Evolutionary conservation across 2,113 vertebrate genomes (phyloP).

Genomic region (Burhinus oedicnemus): DNA sequence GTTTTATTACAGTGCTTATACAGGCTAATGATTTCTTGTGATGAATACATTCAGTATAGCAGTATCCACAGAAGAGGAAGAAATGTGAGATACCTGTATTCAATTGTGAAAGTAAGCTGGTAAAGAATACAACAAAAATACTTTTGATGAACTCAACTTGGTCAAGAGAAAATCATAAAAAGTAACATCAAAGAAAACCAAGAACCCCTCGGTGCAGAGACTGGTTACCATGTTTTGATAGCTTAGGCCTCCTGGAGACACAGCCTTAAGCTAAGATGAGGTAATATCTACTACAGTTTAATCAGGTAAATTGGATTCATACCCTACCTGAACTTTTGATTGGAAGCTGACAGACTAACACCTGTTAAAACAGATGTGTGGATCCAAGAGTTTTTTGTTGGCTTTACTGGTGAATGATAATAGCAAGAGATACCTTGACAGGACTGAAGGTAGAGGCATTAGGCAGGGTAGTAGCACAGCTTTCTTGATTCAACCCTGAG

Average conservation of each 20-base stretch:
- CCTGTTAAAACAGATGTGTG: constrained; percentile 33
- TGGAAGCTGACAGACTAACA: constrained; percentile 56
- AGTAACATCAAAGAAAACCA: constrained; percentile 3
- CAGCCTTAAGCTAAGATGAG: constrained; percentile 45
- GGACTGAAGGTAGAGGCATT: constrained; percentile 65
- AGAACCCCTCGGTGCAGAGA: background rate
- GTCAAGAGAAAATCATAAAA: background rate
- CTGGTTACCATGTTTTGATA: background rate
- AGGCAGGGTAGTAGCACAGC: constrained; percentile 64
- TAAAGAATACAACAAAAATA: background rate
- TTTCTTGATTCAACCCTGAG: constrained; percentile 68
- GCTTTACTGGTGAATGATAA: constrained; percentile 46
- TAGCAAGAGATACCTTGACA: constrained; percentile 72
- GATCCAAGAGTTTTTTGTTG: constrained; percentile 42
- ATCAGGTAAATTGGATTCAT: constrained; percentile 6
- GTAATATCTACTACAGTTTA: background rate
- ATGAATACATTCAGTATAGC: background rate
- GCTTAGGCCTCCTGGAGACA: background rate
- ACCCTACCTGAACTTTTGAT: constrained; percentile 69
- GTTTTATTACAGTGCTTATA: background rate
- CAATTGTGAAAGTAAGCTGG: background rate
- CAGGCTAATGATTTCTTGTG: background rate
- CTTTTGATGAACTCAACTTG: background rate
- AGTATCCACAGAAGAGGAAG: background rate
- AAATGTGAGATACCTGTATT: background rate